phyloP scores from a whole-genome alignment of 2,113 vertebrate genomes.

The Lagopus muta region DNA sequence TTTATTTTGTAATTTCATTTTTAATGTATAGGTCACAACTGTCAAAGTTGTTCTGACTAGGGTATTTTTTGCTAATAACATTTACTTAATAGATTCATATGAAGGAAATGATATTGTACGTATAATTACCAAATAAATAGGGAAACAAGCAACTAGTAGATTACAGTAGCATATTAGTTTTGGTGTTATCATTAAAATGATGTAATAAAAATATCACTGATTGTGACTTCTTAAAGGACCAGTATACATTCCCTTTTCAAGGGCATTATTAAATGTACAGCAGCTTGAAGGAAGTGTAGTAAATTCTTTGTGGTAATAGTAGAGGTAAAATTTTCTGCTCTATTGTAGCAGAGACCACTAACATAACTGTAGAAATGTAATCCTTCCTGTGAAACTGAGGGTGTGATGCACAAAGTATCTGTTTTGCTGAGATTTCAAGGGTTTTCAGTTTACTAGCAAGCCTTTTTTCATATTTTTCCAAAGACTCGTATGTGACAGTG shows the following conservation, averaged over 20 bases:
- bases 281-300: neutral
- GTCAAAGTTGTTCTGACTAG: neutral
- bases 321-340: neutral
- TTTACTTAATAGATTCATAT: neutral
- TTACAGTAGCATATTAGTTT: accelerated
- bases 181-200: neutral
- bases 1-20: neutral
- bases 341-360: neutral
- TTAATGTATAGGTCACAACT: neutral
- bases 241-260: neutral
- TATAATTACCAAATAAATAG: neutral
- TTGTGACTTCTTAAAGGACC: neutral
- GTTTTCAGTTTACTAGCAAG: neutral
- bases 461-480: neutral
- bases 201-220: neutral
- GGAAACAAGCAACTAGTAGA: neutral
- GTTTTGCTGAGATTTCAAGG: neutral
- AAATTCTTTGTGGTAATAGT: neutral
- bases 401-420: neutral
- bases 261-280: neutral
- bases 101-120: neutral
- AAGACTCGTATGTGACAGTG: neutral
- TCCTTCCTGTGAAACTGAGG: neutral
- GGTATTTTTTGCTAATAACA: neutral
- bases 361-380: neutral